Base-by-base conservation (phyloP, 2,888 invertebrate species). In the Caenorhabditis sulstoni region DNA sequence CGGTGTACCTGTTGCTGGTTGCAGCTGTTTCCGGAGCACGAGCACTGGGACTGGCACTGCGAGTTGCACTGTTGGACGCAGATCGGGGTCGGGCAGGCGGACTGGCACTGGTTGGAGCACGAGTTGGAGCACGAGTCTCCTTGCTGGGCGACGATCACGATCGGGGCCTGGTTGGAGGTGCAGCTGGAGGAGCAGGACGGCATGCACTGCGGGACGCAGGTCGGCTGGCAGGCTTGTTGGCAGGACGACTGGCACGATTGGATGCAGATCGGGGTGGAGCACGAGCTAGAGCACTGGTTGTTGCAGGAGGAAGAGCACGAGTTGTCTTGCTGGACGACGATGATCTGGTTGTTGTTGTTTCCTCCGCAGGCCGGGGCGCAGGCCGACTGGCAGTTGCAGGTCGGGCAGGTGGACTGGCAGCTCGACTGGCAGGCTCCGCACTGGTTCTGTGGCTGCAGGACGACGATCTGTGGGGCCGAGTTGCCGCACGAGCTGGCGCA, bases 101-200 rank as follows among this genome's bases (percentile, higher is more conserved):
- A 76, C 49, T 82, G 67, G 79, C 85, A 85, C 70, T 84, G 84
- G 76, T 83, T 83, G 78, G 76, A 68, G 83, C 85, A 85, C 35
- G 79, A 79, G 67, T 74, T 81, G 55, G 79, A 76, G 81, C 85
- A 84, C 39, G 79, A 77, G 67, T 83, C 80, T 49, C 78, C 79
- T 65, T 80, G 76, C 64, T 83, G 84, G 45, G 76, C 81, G 18
- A 84, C 82, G 62, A 84, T 79, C 37, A 84, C 76, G 50, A 81
- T 82, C 58, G 81, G 85, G 16, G 83, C 68, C 23, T 80, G 75
- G 58, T 80, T 74, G 59, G 81, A 74, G 50, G 76, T 75, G 81
- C 85, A 84, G 55, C 41, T 47, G 47, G 65, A 66, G 9, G 79
- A 65, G 75, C 85, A 85, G 12, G 78, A 64, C 49, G 85, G 83